These are phyloP conservation scores for Stegodyphus dumicola DNA, from an alignment of 1,140 invertebrate species.

Conservation along the genomic window DNA sequence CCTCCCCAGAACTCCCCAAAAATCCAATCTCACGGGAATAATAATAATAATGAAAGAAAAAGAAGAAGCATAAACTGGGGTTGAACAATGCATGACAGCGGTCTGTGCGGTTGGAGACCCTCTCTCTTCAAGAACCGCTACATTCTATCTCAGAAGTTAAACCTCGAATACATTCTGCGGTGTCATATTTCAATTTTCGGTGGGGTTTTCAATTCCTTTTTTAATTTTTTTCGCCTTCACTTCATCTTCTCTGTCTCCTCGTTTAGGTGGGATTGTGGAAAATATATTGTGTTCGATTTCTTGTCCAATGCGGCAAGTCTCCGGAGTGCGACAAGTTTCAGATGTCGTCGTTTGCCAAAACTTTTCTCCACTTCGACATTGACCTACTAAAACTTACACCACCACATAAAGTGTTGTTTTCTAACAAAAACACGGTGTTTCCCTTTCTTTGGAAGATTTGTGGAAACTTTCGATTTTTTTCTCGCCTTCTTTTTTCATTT, in stretches of 20 bases:
- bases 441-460: background rate
- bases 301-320: background rate
- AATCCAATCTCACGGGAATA: background rate
- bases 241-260: background rate
- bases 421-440: background rate
- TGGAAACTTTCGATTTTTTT: conserved; percentile 3
- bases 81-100: background rate
- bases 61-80: background rate
- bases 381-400: background rate
- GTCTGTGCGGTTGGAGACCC: too few species aligned
- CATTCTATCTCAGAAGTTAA: background rate
- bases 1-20: background rate
- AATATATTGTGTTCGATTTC: background rate
- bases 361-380: background rate
- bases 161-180: background rate
- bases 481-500: background rate
- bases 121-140: background rate
- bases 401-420: background rate
- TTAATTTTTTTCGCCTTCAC: background rate
- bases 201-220: background rate
- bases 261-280: background rate
- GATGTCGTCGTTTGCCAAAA: background rate
- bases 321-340: background rate
- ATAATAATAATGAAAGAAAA: conserved; percentile 1
- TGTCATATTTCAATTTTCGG: conserved; percentile 2